Percentiles rank a stretch among this genome's conserved stretches.
Conservation (phyloP, 2,888 invertebrate species). For the Melanargia galathea region DNA sequence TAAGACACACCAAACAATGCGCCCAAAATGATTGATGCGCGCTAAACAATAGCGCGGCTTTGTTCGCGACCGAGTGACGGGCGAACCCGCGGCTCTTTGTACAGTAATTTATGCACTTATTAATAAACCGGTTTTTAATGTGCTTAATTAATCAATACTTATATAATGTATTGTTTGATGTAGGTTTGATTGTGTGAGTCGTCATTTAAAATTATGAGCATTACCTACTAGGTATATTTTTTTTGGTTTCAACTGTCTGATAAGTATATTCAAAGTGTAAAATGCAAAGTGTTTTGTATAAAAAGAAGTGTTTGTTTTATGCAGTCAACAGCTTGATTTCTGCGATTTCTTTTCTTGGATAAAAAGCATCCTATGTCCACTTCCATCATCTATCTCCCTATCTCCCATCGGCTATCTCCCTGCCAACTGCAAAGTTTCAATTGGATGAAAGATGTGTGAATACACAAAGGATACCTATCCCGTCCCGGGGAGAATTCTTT, state of each 20-base stretch:
- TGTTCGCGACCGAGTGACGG: conserved; percentile 61
- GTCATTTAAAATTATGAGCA: not conserved
- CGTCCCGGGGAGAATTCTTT: no score
- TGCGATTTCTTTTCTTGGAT: no score
- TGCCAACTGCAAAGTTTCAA: no score
- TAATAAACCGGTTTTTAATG: conserved; percentile 74
- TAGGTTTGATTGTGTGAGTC: not conserved
- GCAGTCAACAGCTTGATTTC: no score
- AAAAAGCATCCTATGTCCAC: no score
- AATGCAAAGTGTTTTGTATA: no score
- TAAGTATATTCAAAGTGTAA: no score
- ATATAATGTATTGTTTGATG: conserved; percentile 29
- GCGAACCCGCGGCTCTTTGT: conserved; percentile 52
- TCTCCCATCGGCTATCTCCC: no score
- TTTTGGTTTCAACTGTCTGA: not conserved
- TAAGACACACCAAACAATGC: conserved; percentile 79
- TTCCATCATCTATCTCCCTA: no score
- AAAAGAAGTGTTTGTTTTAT: no score
- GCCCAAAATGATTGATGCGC: conserved; percentile 70
- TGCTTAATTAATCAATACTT: conserved; percentile 67
- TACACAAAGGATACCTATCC: no score
- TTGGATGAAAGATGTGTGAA: no score
- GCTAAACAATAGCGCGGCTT: conserved; percentile 70
- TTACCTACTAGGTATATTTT: conserved; percentile 6
- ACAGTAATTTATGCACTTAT: conserved; percentile 68